Evolutionary conservation across 64 coral and sea anemone species (phyloP).

Genomic region (Porites australiensis): DNA sequence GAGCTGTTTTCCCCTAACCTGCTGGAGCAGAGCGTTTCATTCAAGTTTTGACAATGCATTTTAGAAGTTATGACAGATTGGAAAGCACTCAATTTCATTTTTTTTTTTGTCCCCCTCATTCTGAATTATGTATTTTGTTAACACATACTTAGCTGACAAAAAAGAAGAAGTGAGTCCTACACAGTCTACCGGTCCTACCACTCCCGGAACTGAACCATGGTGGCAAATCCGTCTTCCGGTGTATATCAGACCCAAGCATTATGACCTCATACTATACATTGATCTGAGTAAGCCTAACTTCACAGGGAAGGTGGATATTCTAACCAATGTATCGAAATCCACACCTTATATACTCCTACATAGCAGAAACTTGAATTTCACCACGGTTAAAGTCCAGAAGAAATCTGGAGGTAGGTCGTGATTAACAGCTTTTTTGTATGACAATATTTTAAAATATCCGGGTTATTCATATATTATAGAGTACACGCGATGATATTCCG

Average conservation of each 20-base stretch:
- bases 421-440: no score
- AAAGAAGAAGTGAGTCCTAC: conserved; percentile 6
- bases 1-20: no score
- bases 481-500: no score
- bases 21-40: no score
- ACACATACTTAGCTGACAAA: neutral
- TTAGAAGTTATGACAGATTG: no score
- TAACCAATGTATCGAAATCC: conserved; percentile 21
- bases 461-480: no score
- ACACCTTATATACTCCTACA: conserved; percentile 73
- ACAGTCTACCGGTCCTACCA: conserved; percentile 25
- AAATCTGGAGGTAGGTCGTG: neutral
- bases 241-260: conserved; percentile 65
- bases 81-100: no score
- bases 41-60: no score
- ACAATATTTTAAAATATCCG: no score
- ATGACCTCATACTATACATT: conserved; percentile 65
- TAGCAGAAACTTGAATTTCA: conserved; percentile 29
- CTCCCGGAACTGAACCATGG: conserved; percentile 71
- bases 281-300: conserved; percentile 65
- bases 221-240: conserved; percentile 71
- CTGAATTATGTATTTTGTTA: neutral
- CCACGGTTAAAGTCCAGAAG: conserved; percentile 7
- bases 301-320: conserved; percentile 62
- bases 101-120: neutral